phyloP scores from a whole-genome alignment of 2,888 invertebrate genomes.

The Pristionchus exspectatus region DNA sequence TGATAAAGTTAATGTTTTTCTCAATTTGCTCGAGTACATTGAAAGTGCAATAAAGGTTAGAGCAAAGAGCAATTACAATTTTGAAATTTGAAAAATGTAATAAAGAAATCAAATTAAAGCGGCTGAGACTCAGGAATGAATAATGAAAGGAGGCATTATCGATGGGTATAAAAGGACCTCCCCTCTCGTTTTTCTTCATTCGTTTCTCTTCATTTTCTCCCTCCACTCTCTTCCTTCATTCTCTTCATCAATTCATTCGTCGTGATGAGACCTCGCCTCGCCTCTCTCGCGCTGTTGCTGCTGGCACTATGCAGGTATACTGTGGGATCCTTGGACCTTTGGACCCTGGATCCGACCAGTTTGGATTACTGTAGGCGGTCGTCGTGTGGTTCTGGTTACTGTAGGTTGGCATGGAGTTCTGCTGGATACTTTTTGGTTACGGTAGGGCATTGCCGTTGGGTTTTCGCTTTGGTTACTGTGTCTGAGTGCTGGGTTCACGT shows the following conservation, averaged over 20 bases:
- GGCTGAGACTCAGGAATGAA: background rate
- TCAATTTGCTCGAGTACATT: background rate
- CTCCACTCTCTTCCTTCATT: background rate
- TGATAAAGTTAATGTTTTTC: constrained; percentile 33
- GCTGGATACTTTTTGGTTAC: too few relatives aligned
- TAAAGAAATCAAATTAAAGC: background rate
- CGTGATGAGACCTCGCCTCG: constrained; percentile 1
- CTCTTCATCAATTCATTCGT: background rate
- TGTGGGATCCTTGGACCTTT: background rate
- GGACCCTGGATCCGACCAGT: background rate
- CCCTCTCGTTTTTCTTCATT: background rate
- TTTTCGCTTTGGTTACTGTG: too few relatives aligned
- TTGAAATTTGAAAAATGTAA: background rate
- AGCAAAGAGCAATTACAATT: too few relatives aligned
- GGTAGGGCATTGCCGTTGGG: too few relatives aligned
- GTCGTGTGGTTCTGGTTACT: too few relatives aligned
- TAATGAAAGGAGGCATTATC: background rate
- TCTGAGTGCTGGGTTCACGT: too few relatives aligned
- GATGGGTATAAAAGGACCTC: background rate
- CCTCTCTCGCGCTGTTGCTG: background rate
- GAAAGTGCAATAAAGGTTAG: too few relatives aligned
- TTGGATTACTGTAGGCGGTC: too few relatives aligned
- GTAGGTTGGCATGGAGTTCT: too few relatives aligned
- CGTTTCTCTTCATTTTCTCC: background rate
- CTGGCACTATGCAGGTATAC: constrained; percentile 31